Evolutionary conservation across 1,140 invertebrate species (phyloP).

Genomic region (Neuroterus valhalla): DNA sequence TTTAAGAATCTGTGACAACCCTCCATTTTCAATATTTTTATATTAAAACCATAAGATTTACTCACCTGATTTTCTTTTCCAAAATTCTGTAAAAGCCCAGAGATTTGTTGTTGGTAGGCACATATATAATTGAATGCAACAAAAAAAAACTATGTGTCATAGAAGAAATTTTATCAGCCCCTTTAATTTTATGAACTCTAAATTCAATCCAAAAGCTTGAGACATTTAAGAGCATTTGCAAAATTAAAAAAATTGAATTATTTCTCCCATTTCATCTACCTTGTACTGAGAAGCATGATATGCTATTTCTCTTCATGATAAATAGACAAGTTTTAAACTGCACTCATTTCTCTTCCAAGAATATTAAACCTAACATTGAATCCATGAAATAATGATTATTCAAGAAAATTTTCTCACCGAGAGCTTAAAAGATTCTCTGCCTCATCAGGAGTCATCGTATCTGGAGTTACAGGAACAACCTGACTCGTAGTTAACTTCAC

Average conservation of each 20-base stretch:
- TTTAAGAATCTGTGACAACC: no score
- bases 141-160: slow-evolving; percentile 18
- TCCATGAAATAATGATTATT: not conserved
- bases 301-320: not conserved
- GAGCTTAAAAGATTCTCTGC: slow-evolving; percentile 88
- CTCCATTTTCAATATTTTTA: no score
- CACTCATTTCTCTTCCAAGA: not conserved
- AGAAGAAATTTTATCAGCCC: not conserved
- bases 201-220: not conserved
- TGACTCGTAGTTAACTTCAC: slow-evolving; percentile 54
- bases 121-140: slow-evolving; percentile 42
- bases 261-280: not conserved
- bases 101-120: slow-evolving; percentile 47
- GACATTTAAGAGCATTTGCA: slow-evolving; percentile 1
- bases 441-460: slow-evolving; percentile 89
- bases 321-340: not conserved
- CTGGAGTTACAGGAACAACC: slow-evolving; percentile 69
- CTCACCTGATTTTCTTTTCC: slow-evolving; percentile 88
- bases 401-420: slow-evolving; percentile 76
- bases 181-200: no score
- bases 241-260: slow-evolving; percentile 7
- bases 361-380: no score
- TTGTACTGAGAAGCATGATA: not conserved
- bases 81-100: slow-evolving; percentile 78
- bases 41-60: slow-evolving; percentile 47